Base-by-base conservation (phyloP, 2,888 invertebrate species). In the Platypus cylindrus region DNA sequence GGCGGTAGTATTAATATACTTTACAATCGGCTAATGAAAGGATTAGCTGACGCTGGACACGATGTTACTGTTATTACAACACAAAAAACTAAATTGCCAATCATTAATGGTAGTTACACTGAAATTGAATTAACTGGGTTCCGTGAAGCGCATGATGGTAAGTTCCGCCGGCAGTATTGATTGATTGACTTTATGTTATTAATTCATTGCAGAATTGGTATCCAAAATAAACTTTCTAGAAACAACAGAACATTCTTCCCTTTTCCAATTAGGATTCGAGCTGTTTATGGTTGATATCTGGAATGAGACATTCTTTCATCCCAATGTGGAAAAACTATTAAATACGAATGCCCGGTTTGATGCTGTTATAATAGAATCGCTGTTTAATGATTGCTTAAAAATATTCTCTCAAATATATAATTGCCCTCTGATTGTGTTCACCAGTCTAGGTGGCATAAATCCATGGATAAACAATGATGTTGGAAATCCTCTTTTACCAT, bases 391-490 rank as follows among this genome's bases (percentile, higher is more conserved):
- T 12, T 25, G 25, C 12, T 13, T 36, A 12, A n/a, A 32, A 23
- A 17, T 27, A 2, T 33, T 39, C n/a, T 13, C 36, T 3, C 15
- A 22, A 12, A 20, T 23, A 17, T 39, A 30, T 13, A 23, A 36
- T 2, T 36, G 36, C 13, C 39, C 35, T 13, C 7, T 24, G 7
- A 20, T 39, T 8, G 12, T 36, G 9, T 39, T 36, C 16, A 28
- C 33, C 8, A 32, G 33, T n/a, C 40, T 66, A 24, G 39, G 36
- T 30, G 38, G 38, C 12, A n/a, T 31, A 17, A 37, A 30, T 13
- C 32, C 32, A 5, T 36, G 22, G 32, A 16, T 36, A 2, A 32
- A 32, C 27, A 12, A 30, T 15, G 23, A 27, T 14, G 22, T 36
- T 5, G 33, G 32, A 9, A 41, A 35, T 18, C 31, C 32, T 4